phyloP scores from a whole-genome alignment of 2,113 vertebrate genomes.

The Mormyrus lacerda region DNA sequence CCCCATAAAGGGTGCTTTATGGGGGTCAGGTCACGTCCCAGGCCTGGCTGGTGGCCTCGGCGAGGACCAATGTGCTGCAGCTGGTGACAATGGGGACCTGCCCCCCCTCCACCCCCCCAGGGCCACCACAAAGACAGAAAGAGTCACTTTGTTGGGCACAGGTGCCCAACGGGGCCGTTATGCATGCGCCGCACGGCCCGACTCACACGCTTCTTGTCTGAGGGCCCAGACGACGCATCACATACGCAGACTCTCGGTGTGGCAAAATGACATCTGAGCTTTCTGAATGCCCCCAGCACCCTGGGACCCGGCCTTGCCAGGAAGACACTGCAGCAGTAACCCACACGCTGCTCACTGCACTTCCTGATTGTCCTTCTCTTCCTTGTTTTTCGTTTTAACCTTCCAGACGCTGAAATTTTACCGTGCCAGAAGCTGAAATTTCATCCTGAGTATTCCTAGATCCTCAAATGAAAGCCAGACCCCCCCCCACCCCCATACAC shows the following conservation, averaged over 20 bases:
- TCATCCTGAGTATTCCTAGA: background rate
- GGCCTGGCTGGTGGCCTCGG: background rate
- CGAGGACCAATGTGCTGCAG: background rate
- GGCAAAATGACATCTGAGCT: background rate
- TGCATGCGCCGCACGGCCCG: slow-evolving; percentile 42
- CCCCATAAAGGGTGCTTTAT: slow-evolving; percentile 14
- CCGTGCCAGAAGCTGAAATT: background rate
- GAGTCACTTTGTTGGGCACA: slow-evolving; percentile 48
- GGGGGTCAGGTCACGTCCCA: background rate
- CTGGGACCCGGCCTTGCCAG: background rate
- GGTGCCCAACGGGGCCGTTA: slow-evolving; percentile 47
- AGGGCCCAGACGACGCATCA: background rate
- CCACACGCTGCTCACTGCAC: background rate
- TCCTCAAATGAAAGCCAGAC: background rate
- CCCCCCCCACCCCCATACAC: background rate
- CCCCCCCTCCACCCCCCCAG: background rate
- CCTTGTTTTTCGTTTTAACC: background rate
- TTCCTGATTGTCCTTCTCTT: background rate
- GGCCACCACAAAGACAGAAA: slow-evolving; percentile 27
- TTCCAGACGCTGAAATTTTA: background rate
- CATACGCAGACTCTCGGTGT: background rate
- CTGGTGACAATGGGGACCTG: background rate
- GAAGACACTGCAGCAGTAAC: background rate
- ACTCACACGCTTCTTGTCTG: slow-evolving; percentile 29
- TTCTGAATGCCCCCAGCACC: background rate